Conservation (phyloP, 2,888 invertebrate genomes). For the Epistrophe eligans region DNA sequence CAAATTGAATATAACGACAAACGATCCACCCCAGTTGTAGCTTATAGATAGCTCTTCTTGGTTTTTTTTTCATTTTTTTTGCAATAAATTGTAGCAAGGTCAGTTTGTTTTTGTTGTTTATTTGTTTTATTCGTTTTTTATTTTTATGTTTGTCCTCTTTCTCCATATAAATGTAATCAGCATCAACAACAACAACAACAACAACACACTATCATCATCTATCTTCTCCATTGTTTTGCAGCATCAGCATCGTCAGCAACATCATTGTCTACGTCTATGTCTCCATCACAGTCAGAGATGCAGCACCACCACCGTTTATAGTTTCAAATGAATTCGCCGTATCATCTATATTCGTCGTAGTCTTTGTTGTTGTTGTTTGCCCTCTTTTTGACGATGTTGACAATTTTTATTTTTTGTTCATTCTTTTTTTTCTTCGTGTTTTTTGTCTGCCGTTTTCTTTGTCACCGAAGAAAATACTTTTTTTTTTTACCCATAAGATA, state of each 20-base stretch:
- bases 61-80: constrained; percentile 45
- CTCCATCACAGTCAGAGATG: constrained; percentile 49
- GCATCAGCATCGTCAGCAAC: constrained; percentile 56
- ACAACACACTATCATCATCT: constrained; percentile 31
- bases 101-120: constrained; percentile 63
- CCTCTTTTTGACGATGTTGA: constrained; percentile 40
- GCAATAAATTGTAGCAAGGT: constrained; percentile 74
- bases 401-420: constrained; percentile 14
- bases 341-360: constrained; percentile 7
- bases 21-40: constrained; percentile 49
- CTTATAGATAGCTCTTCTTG: constrained; percentile 7
- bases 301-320: constrained; percentile 15
- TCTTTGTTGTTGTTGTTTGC: not conserved
- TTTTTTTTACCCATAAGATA: not conserved
- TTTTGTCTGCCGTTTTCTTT: constrained; percentile 32
- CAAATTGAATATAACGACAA: constrained; percentile 23
- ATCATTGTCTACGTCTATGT: constrained; percentile 66
- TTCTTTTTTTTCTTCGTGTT: not conserved
- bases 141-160: constrained; percentile 12
- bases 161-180: constrained; percentile 54
- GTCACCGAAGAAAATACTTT: constrained; percentile 11
- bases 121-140: constrained; percentile 49
- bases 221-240: constrained; percentile 35
- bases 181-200: constrained; percentile 32
- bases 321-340: constrained; percentile 30